phyloP scores from a whole-genome alignment of 2,888 invertebrate genomes.

The Coronaproctus castanopsis region DNA sequence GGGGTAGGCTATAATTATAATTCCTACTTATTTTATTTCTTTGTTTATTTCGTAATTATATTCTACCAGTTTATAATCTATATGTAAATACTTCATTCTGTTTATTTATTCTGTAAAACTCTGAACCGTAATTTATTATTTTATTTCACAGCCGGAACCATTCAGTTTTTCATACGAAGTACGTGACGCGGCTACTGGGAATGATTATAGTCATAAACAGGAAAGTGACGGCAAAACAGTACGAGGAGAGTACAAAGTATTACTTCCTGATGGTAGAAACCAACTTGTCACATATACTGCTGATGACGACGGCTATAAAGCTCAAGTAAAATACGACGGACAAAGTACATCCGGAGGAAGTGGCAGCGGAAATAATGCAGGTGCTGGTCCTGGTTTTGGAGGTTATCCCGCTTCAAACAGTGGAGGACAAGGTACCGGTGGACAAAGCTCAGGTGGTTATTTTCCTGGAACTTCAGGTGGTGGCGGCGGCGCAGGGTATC shows the following conservation, averaged over 20 bases:
- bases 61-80: too few species aligned
- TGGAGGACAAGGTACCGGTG: slow-evolving; percentile 8
- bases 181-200: slow-evolving; percentile 22
- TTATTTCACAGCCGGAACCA: slow-evolving; percentile 24
- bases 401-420: slow-evolving; percentile 5
- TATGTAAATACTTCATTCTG: too few species aligned
- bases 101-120: too few species aligned
- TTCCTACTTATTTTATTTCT: too few species aligned
- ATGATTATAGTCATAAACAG: slow-evolving; percentile 23
- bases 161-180: slow-evolving; percentile 24
- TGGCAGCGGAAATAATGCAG: slow-evolving; percentile 13
- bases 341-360: slow-evolving; percentile 17
- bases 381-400: slow-evolving; percentile 13
- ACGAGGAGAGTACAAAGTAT: slow-evolving; percentile 19
- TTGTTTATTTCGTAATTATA: too few species aligned
- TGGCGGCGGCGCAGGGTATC: slow-evolving; percentile 12
- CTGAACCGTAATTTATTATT: too few species aligned
- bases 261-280: slow-evolving; percentile 20
- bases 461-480: slow-evolving; percentile 11
- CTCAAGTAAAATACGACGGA: slow-evolving; percentile 20
- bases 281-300: slow-evolving; percentile 20
- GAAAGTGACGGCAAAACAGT: slow-evolving; percentile 23
- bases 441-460: background rate
- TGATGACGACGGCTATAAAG: slow-evolving; percentile 20
- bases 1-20: too few species aligned